Evolutionary conservation across 2,888 invertebrate species (phyloP).

Genomic region (Acleris literana): DNA sequence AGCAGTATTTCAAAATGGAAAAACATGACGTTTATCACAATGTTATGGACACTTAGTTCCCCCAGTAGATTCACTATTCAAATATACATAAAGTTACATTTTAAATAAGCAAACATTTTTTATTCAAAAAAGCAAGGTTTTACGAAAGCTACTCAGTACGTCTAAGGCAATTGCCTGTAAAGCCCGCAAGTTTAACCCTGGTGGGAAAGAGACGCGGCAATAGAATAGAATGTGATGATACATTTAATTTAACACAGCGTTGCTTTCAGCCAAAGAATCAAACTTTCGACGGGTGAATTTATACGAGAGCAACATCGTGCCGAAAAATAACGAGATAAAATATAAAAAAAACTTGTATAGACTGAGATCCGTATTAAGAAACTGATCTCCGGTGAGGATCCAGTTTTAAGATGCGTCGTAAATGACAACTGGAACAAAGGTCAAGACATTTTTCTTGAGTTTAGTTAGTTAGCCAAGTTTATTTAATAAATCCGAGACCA

Average conservation of each 20-base stretch:
- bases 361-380: too few species aligned
- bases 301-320: neutral
- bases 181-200: neutral
- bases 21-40: constrained; percentile 81
- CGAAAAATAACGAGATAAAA: too few species aligned
- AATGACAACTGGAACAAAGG: too few species aligned
- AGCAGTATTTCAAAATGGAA: constrained; percentile 75
- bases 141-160: constrained; percentile 38
- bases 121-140: constrained; percentile 80
- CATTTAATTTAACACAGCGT: neutral
- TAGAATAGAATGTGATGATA: constrained; percentile 1
- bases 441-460: too few species aligned
- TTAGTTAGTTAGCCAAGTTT: too few species aligned
- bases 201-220: neutral
- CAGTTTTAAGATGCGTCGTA: too few species aligned
- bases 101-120: constrained; percentile 63
- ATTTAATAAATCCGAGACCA: too few species aligned
- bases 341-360: too few species aligned
- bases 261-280: neutral
- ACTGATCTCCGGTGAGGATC: too few species aligned
- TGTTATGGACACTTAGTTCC: constrained; percentile 78
- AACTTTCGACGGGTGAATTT: neutral
- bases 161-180: constrained; percentile 21
- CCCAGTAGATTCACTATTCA: constrained; percentile 73
- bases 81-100: constrained; percentile 81